phyloP scores from a whole-genome alignment of 2,797 vertebrate species.

The Coilia nasus region DNA sequence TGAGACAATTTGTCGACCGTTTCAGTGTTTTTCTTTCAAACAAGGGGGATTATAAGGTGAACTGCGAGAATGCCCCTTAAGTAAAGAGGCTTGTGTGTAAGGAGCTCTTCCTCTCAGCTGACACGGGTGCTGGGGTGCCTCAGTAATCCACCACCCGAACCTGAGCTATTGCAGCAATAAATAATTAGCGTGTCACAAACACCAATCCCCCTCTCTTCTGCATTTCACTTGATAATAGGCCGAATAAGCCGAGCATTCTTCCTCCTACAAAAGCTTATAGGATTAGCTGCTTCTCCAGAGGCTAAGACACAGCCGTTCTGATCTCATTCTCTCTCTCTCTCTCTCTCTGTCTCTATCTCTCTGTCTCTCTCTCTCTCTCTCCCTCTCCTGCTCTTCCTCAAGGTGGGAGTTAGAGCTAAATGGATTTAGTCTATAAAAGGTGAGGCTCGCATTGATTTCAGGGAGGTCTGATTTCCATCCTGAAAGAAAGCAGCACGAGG shows the following conservation, averaged over 20 bases:
- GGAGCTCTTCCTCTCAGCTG: neutral
- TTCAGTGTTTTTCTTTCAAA: neutral
- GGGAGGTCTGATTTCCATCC: slow-evolving; percentile 43
- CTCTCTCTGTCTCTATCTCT: neutral
- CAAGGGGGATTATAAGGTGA: slow-evolving; percentile 3
- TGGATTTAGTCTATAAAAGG: slow-evolving; percentile 32
- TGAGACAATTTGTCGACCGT: neutral
- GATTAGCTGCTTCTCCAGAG: slow-evolving; percentile 35
- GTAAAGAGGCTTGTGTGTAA: neutral
- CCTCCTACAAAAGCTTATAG: slow-evolving; percentile 39
- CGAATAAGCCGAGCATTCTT: slow-evolving; percentile 33
- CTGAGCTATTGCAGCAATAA: neutral
- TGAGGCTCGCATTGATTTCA: slow-evolving; percentile 32
- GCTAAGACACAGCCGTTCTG: slow-evolving; percentile 9
- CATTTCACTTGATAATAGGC: slow-evolving; percentile 40
- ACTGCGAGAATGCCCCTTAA: neutral
- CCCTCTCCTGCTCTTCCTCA: slow-evolving; percentile 8
- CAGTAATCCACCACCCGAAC: neutral
- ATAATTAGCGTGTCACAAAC: slow-evolving; percentile 43
- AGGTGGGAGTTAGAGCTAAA: slow-evolving; percentile 36
- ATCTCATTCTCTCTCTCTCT: neutral
- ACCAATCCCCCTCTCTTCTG: slow-evolving; percentile 39
- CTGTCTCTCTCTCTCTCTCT: no score
- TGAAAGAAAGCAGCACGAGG: slow-evolving; percentile 4
- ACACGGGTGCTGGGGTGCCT: neutral